Percentiles rank a stretch among this genome's conserved stretches.
Conservation (phyloP, 2,888 invertebrate genomes). For the Epicampocera succincta region DNA sequence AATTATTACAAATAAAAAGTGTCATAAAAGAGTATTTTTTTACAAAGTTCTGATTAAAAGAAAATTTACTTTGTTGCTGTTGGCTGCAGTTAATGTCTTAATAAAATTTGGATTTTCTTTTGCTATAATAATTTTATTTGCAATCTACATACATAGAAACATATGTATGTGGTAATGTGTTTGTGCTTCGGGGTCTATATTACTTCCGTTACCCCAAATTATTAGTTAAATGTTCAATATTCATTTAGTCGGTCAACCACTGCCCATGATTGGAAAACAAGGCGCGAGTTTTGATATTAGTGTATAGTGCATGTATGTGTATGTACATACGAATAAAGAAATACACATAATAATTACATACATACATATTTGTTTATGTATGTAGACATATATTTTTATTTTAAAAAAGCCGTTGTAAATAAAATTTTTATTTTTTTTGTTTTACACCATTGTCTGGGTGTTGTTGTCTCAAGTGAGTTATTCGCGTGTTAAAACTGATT, state of each 20-base stretch:
- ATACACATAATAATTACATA: background rate
- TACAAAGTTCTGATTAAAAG: too few species aligned
- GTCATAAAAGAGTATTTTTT: background rate
- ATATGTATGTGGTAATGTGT: background rate
- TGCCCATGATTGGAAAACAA: slow-evolving; percentile 13
- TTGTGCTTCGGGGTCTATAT: slow-evolving; percentile 18
- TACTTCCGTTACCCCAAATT: slow-evolving; percentile 45
- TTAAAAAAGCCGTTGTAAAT: background rate
- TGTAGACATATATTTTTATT: background rate
- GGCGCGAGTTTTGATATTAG: slow-evolving; percentile 15
- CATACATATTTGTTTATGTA: background rate
- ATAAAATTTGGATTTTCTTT: background rate
- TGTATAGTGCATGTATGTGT: background rate
- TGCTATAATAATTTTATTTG: slow-evolving; percentile 2
- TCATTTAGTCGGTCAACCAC: slow-evolving; percentile 12
- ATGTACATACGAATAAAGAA: background rate
- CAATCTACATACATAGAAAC: too few species aligned
- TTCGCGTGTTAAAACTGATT: slow-evolving; percentile 47
- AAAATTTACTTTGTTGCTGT: too few species aligned
- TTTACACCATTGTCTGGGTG: too few species aligned
- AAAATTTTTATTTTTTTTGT: background rate
- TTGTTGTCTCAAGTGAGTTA: background rate
- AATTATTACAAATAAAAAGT: too few species aligned
- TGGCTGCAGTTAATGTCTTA: background rate
- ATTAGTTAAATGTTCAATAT: slow-evolving; percentile 25